phyloP scores from a whole-genome alignment of 2,797 vertebrate genomes.

The Pitangus sulphuratus region DNA sequence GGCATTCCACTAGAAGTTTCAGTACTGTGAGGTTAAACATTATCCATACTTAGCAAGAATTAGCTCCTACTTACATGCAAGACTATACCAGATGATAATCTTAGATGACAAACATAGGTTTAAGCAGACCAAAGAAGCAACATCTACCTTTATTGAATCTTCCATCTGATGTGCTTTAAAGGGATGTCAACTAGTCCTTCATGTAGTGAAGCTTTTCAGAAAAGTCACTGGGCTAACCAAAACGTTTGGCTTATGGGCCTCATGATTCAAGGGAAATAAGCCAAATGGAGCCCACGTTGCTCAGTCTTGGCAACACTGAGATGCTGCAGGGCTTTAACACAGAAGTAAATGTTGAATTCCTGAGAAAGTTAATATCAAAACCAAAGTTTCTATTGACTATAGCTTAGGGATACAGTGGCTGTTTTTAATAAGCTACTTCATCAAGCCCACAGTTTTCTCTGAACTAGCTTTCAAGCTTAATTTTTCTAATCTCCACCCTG shows the following conservation, averaged over 20 bases:
- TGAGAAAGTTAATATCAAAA: neutral
- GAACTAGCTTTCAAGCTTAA: neutral
- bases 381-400: neutral
- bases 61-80: neutral
- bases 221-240: neutral
- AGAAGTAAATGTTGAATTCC: neutral
- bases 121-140: neutral
- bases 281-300: fast-evolving
- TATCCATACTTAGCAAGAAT: neutral
- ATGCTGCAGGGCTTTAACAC: neutral
- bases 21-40: neutral
- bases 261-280: neutral
- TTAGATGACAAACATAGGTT: neutral
- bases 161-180: neutral
- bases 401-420: neutral
- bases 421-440: neutral
- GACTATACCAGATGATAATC: neutral
- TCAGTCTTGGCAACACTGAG: neutral
- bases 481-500: neutral
- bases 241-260: neutral
- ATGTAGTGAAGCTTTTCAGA: neutral
- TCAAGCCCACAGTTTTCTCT: neutral
- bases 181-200: neutral
- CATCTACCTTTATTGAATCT: neutral
- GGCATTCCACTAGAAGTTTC: neutral